These are phyloP conservation scores for Drosophila mulleri DNA, from an alignment of 2,888 invertebrate species.

Conservation along the genomic window DNA sequence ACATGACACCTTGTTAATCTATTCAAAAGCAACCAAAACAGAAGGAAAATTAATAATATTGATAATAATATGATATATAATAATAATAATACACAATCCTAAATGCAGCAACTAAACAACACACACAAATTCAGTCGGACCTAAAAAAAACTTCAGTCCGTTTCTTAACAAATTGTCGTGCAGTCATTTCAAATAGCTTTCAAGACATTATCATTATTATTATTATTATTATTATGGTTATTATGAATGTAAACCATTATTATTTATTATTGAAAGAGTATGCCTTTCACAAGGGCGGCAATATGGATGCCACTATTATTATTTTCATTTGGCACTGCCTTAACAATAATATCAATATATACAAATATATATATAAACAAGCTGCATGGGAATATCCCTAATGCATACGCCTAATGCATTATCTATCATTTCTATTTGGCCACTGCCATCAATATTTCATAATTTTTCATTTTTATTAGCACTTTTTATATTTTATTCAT, in stretches of 20 bases:
- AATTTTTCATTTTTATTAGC: background rate
- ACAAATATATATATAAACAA: slow-evolving; percentile 5
- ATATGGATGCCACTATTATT: slow-evolving; percentile 29
- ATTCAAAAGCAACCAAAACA: slow-evolving; percentile 47
- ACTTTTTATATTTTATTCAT: slow-evolving; percentile 5
- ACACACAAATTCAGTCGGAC: slow-evolving; percentile 21
- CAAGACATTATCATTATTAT: slow-evolving; percentile 38
- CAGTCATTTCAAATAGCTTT: slow-evolving; percentile 63
- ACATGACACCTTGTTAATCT: slow-evolving; percentile 65
- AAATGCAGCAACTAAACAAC: slow-evolving; percentile 22
- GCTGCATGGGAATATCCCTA: slow-evolving; percentile 7
- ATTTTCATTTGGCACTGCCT: slow-evolving; percentile 55
- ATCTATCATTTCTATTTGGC: slow-evolving; percentile 47
- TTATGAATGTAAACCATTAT: slow-evolving; percentile 29
- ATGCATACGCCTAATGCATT: slow-evolving; percentile 41
- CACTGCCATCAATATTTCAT: slow-evolving; percentile 46
- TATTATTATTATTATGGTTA: slow-evolving; percentile 15
- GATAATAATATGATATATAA: slow-evolving; percentile 33
- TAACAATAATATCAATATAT: slow-evolving; percentile 20
- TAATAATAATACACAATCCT: slow-evolving; percentile 30
- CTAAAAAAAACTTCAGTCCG: slow-evolving; percentile 10
- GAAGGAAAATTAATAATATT: slow-evolving; percentile 38
- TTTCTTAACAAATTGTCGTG: slow-evolving; percentile 41
- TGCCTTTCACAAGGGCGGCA: slow-evolving; percentile 54
- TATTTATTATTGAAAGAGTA: slow-evolving; percentile 43